These are phyloP conservation scores for Piscicola geometra DNA, from an alignment of 2,888 invertebrate species.

Conservation along the genomic window DNA sequence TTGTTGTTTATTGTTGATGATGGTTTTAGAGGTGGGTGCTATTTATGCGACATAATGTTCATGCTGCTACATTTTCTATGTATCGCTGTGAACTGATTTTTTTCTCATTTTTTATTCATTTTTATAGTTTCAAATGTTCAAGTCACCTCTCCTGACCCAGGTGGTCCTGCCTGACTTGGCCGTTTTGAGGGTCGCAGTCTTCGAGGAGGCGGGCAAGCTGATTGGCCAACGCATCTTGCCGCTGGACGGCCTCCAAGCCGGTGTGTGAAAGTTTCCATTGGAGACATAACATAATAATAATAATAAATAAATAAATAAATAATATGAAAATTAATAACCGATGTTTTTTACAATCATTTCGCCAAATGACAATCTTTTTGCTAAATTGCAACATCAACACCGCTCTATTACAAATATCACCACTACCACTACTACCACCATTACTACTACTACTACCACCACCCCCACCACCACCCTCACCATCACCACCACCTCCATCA, in stretches of 20 bases:
- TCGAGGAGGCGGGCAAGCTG: slow-evolving; percentile 93
- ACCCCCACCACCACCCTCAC: background rate
- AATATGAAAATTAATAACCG: too few species aligned
- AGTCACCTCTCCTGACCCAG: too few species aligned
- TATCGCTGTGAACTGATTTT: too few species aligned
- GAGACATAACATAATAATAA: background rate
- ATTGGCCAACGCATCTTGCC: slow-evolving; percentile 95
- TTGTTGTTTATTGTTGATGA: background rate
- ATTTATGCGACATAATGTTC: too few species aligned
- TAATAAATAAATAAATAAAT: background rate
- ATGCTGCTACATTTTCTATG: too few species aligned
- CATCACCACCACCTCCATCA: slow-evolving; percentile 9
- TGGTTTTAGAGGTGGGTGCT: background rate
- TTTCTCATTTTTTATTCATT: too few species aligned
- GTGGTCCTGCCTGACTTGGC: slow-evolving; percentile 96
- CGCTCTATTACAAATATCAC: too few species aligned
- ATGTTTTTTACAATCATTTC: too few species aligned
- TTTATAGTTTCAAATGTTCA: too few species aligned
- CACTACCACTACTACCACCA: background rate
- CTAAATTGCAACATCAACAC: too few species aligned
- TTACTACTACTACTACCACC: background rate
- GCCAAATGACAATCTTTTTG: too few species aligned
- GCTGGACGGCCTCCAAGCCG: slow-evolving; percentile 88
- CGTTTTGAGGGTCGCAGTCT: slow-evolving; percentile 92
- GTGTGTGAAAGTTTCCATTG: slow-evolving; percentile 47